A percentile compares a stretch with the other conserved stretches of the same genome.
These are phyloP conservation scores for Schlechtendalia chinensis DNA, from an alignment of 1,140 invertebrate species.

Conservation along the genomic window DNA sequence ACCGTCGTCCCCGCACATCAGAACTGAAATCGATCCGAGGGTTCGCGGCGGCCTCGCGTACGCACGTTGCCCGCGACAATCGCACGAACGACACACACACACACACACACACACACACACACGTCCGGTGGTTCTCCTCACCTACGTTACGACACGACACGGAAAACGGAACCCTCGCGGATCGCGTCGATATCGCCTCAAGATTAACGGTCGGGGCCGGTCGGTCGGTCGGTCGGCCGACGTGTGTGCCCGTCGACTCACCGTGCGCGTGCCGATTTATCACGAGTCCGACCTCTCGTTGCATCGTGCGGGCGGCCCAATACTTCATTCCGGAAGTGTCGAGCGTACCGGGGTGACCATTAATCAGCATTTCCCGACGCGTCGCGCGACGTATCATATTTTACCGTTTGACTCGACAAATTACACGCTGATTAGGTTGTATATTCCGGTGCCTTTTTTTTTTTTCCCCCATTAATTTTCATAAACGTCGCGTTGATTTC, in stretches of 20 bases:
- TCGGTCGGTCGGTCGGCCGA: neutral
- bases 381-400: neutral
- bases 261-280: slow-evolving; percentile 2
- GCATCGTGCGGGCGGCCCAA: neutral
- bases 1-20: no score
- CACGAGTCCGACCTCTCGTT: neutral
- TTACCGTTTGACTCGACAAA: neutral
- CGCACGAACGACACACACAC: no score
- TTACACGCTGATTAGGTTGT: neutral
- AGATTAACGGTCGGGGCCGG: slow-evolving; percentile 34
- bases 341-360: neutral
- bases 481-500: neutral
- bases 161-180: no score
- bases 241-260: neutral
- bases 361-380: neutral
- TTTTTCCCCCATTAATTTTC: neutral
- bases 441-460: neutral
- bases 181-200: neutral
- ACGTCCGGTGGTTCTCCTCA: no score
- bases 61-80: no score
- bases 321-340: slow-evolving; percentile 13
- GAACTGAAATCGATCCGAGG: no score
- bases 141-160: no score
- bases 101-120: no score
- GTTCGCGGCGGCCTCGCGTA: no score